Evolutionary conservation across 2,113 vertebrate species (phyloP), one percentile per base, ranked within the genome.

Genomic region (Cinclus cinclus): DNA sequence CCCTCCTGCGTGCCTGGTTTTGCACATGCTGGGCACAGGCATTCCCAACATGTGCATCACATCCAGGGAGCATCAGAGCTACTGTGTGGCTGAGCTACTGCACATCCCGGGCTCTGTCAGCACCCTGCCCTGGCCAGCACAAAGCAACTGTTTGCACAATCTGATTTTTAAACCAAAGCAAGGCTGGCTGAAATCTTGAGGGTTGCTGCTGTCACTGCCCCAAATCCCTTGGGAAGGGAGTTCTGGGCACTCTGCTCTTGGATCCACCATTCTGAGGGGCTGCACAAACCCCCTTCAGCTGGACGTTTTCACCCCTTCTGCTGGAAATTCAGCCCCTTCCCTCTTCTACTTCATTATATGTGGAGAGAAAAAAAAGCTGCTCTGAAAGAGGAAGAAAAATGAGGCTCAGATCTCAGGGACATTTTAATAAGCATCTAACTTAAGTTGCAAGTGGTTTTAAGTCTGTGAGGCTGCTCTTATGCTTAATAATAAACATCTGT

Each of bases 401-500:
- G 5, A 63, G 42, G 35, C 35, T 75, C 14, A 2, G 62, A 33
- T 65, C 74, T 60, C 13, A 6, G 55, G 44, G 75, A 39, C 4
- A 0, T 85, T 95, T 95, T 67, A 83, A 80, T 91, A 90, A 95
- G 75, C 1, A 0, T 83, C 94, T 85, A 16, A 93, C 83, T 87
- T 67, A 4, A 87, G 89, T 56, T 58, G 49, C 56, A 19, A 85
- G 68, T 83, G 46, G 59, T 52, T 94, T 47, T 60, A 67, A 92
- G 90, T 88, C 92, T 81, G 47, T 41, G 58, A 78, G 86, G 90
- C 83, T 75, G 30, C 83, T 90, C 73, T 59, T 64, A 6, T 44
- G 91, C 94, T 87, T 96, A 97, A 95, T 92, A 92, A 79, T 83
- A 95, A 96, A 90, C 94, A 96, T 93, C 76, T 97, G 92, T 42